These are phyloP conservation scores for Griposia aprilina DNA, from an alignment of 2,888 invertebrate genomes.

Conservation along the genomic window DNA sequence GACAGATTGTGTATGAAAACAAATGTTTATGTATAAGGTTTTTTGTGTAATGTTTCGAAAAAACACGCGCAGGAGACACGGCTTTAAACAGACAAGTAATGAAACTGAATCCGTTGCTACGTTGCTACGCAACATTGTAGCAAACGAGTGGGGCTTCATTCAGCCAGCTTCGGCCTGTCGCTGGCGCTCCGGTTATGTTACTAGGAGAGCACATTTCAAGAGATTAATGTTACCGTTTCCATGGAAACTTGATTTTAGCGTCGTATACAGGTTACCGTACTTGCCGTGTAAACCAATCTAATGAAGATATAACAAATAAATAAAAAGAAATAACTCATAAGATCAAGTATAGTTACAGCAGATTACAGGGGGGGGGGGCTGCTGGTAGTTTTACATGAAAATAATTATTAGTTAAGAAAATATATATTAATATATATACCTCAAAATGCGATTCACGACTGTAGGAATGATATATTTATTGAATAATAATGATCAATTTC, in stretches of 20 bases:
- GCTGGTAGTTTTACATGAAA: not conserved
- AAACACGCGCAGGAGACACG: too few relatives aligned
- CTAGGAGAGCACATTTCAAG: not conserved
- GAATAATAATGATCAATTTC: too few relatives aligned
- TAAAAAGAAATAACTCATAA: too few relatives aligned
- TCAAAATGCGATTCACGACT: too few relatives aligned
- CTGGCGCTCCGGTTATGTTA: not conserved
- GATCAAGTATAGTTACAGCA: not conserved
- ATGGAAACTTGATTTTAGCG: not conserved
- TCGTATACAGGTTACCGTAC: too few relatives aligned
- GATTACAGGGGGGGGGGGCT: not conserved
- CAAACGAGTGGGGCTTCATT: not conserved
- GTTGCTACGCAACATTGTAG: not conserved
- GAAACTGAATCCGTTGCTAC: not conserved
- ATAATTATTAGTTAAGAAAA: too few relatives aligned
- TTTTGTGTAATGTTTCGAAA: too few relatives aligned
- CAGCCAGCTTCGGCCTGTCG: not conserved
- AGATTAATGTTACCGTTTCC: not conserved
- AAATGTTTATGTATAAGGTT: too few relatives aligned
- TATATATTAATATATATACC: too few relatives aligned
- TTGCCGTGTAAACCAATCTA: not conserved
- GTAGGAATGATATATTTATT: too few relatives aligned
- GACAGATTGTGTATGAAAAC: too few relatives aligned
- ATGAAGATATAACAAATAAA: too few relatives aligned
- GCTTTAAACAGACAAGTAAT: not conserved